phyloP scores from a whole-genome alignment of 2,888 invertebrate species.

The Archips crataeganus region DNA sequence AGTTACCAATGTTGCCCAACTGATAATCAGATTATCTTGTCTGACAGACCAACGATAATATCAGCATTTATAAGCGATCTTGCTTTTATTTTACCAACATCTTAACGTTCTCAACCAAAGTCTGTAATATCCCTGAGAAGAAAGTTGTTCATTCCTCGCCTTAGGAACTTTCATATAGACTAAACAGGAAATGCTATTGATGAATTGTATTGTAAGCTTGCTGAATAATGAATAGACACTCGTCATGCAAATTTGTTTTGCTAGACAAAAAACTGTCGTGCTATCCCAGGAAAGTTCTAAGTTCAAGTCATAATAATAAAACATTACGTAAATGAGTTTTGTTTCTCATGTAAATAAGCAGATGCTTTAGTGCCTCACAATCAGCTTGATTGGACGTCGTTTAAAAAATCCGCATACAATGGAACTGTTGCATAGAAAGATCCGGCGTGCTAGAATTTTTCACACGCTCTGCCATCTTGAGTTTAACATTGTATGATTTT shows the following conservation, averaged over 20 bases:
- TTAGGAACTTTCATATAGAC: background rate
- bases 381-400: conserved; percentile 40
- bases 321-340: conserved; percentile 40
- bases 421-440: conserved; percentile 35
- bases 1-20: conserved; percentile 32
- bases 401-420: conserved; percentile 43
- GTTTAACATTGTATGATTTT: conserved; percentile 37
- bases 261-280: conserved; percentile 21
- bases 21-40: conserved; percentile 31
- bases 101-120: background rate
- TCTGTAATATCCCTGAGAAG: background rate
- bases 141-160: background rate
- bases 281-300: conserved; percentile 21
- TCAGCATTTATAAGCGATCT: conserved; percentile 5
- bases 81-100: conserved; percentile 8
- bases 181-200: background rate
- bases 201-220: background rate
- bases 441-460: conserved; percentile 25
- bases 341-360: conserved; percentile 40
- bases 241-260: background rate
- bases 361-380: conserved; percentile 37
- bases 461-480: conserved; percentile 34
- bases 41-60: conserved; percentile 38
- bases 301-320: conserved; percentile 16
- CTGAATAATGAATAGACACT: background rate